Base-by-base conservation (phyloP, 2,113 vertebrate species). In the Pyrgilauda ruficollis region DNA sequence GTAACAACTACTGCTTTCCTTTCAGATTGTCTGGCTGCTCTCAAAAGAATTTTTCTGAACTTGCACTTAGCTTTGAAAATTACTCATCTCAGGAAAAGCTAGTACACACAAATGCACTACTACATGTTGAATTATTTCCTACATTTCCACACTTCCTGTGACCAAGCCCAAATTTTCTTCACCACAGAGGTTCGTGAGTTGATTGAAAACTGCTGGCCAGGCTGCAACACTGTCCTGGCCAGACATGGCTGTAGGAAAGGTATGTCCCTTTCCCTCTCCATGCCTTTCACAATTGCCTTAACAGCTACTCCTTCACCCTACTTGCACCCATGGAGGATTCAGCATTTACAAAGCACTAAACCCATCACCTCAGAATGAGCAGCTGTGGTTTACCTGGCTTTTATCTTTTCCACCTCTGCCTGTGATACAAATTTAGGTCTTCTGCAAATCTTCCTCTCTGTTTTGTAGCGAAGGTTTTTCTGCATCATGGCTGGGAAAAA, bases 381-480 rank as follows among this genome's bases (percentile, higher is more conserved):
- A 62, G 39, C 2, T 82, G 47, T 46, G 67, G 30, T 83, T 95
- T 75, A 98, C 97, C 96, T 98, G 84, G 14, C 44, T 84, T 31
- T 98, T 88, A 44, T 78, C 3, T 85, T 73, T 80, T 94, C 97
- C 68, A 98, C 94, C 1, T 98, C 98, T 16, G 96, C 43, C 31
- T 79, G 80, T 46, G 98, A 98, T 27, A 99, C 89, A 93, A 98
- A 99, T 88, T 87, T 87, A 41, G 99, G 99, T 91, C 99, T 98
- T 82, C 99, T 97, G 63, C 98, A 90, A 93, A 99, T 93, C 18
- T 90, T 90, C 82, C 98, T 97, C 94, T 96, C 94, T 31, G 98
- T 99, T 50, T 73, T 89, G 77, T 91, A 97, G 31, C 9, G 94
- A 11, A 97, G 4, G 84, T 99, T 99, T 88, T 97, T 93, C 97